Percentiles rank a stretch among this genome's conserved stretches.
phyloP scores from a whole-genome alignment of 1,140 invertebrate species.

The Arctopsyche grandis region DNA sequence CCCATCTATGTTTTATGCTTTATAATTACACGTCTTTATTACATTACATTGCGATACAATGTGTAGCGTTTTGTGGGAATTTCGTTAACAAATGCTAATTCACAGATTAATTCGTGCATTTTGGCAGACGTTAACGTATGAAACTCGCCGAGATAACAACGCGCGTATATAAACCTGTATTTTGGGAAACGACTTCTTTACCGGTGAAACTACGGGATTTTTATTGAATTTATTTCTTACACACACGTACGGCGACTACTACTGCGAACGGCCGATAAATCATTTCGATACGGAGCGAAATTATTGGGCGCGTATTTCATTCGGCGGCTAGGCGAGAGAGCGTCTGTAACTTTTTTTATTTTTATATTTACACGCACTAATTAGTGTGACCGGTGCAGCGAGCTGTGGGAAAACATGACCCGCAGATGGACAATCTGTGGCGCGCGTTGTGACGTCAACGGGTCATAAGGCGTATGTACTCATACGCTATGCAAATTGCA shows the following conservation, averaged over 20 bases:
- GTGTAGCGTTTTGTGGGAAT: conserved; percentile 7
- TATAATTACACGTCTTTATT: conserved; percentile 23
- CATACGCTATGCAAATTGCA: not conserved
- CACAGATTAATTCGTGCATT: conserved; percentile 10
- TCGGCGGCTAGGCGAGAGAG: too few relatives aligned
- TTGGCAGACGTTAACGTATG: not conserved
- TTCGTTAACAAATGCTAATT: conserved; percentile 8
- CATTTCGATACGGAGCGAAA: conserved; percentile 27
- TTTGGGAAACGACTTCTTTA: not conserved
- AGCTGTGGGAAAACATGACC: not conserved
- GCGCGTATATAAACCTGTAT: not conserved
- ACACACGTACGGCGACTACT: not conserved
- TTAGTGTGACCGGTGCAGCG: conserved; percentile 24
- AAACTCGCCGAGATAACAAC: not conserved
- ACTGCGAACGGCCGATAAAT: conserved; percentile 6
- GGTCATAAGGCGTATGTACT: not conserved
- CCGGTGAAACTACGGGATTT: not conserved
- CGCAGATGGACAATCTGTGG: not conserved
- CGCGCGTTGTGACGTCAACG: not conserved
- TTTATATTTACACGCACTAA: conserved; percentile 32
- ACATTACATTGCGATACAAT: not conserved
- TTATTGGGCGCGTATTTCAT: conserved; percentile 13
- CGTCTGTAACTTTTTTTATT: not conserved
- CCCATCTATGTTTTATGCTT: conserved; percentile 21
- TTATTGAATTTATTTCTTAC: not conserved